Evolutionary conservation across 2,888 invertebrate genomes (phyloP), one percentile per base, ranked within the genome.

Genomic region (Lissocephala sabroskyi): DNA sequence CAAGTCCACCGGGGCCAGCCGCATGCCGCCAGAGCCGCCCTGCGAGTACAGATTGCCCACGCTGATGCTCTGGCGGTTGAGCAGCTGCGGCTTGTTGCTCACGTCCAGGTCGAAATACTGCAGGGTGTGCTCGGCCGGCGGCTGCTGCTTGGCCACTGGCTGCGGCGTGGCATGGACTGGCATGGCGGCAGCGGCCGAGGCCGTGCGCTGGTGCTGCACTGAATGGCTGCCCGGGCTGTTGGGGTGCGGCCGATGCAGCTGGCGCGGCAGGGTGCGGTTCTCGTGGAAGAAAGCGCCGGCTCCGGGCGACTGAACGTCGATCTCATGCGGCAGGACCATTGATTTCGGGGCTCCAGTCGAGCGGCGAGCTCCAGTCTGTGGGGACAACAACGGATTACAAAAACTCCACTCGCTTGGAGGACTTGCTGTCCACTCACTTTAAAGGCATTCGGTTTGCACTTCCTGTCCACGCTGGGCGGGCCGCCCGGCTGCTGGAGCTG

Each of bases 81-180:
- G 73, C 16, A 70, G 32, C 19, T 68, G 57, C 0, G 88, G 86
- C 1, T 88, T 86, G 62, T 92, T 85, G 17, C 82, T 67, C 14
- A 84, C 87, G 84, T 95, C 95, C 58, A 97, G 86, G 84, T 96
- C 96, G 56, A 96, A 87, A 85, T 97, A 97, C 79, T 97, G 95
- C 64, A 93, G 83, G 56, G 85, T 82, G 37, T 82, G 83, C 47
- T 82, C 81, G 10, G 60, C 52, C 2, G 59, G 58, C 16, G 47
- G 59, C 23, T 33, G 45, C 28, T 10, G 54, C 33, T 11, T 7
- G 28, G 45, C n/a, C 26, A 45, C 1, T 39, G 44, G 49, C 42
- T 0, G 28, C 35, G 16, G 23, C 33, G 4, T 6, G 26, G 23
- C 19, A 49, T n/a, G 55, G 14, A 57, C 52, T 35, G 58, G 53